Evolutionary conservation across 2,888 invertebrate species (phyloP), one percentile per base, ranked within the genome.

Genomic region (Agrypnus murinus): DNA sequence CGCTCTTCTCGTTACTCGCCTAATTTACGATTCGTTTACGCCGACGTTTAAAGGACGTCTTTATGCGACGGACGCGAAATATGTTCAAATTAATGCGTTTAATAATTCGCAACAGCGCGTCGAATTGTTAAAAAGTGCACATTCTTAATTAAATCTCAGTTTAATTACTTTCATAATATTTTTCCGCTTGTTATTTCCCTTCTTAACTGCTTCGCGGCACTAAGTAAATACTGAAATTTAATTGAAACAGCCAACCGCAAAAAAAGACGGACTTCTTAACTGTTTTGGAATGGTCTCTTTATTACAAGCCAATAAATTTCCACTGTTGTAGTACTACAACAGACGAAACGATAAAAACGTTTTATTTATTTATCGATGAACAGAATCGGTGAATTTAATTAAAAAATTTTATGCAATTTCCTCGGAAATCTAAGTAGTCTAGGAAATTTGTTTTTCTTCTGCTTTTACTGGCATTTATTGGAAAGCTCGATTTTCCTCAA

Each of bases 1-100:
- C 68, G 72, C 69, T 65, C 68, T 72, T 74, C 74, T 74, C 71
- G 74, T 76, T 75, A 74, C 75, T 77, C 73, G 69, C 74, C 55
- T 75, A 75, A 78, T 77, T 76, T 78, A 77, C 74, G 73, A 64
- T 66, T 55, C 72, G 65, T 65, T 72, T 62, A 71, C 48, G 60
- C 40, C 60, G 68, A 72, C 65, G 58, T 55, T 73, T 71, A 64
- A 45, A 25, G 64, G 50, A 64, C 17, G 38, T 32, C 53, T 59
- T 60, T 50, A 50, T 50, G 60, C 38, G 40, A 57, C 46, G 53
- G 60, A 32, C 46, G 57, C 36, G 63, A 66, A 71, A 57, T 65
- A 69, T 69, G 40, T 69, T 59, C 48, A 31, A 69, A 69, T 58
- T 69, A 58, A 71, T 63, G 50, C 50, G 34, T 57, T 73, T 74